These are phyloP conservation scores for Acestrorhynchus altus DNA, from an alignment of 2,797 vertebrate genomes.

Conservation along the genomic window DNA sequence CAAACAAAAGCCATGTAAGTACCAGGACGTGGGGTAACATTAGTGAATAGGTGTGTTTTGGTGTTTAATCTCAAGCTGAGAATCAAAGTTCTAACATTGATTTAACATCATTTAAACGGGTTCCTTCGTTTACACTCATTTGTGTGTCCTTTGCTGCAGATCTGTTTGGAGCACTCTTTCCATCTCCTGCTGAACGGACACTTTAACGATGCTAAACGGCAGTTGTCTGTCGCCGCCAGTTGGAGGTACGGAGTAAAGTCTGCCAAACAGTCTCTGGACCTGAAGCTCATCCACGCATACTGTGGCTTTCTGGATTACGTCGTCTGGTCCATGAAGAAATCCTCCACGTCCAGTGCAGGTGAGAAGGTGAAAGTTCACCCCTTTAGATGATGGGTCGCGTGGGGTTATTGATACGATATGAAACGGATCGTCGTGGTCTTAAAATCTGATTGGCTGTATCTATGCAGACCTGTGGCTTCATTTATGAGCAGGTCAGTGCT, in stretches of 20 bases:
- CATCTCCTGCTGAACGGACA: constrained; percentile 83
- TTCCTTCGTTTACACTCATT: too few species aligned
- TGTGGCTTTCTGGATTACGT: constrained; percentile 86
- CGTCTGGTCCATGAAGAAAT: constrained; percentile 84
- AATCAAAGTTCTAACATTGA: too few species aligned
- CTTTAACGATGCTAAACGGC: constrained; percentile 81
- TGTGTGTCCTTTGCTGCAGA: too few species aligned
- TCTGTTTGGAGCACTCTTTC: constrained; percentile 88
- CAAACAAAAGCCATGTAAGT: too few species aligned
- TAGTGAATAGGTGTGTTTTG: too few species aligned
- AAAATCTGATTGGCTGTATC: too few species aligned
- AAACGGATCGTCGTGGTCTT: too few species aligned
- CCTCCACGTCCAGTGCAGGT: constrained; percentile 69
- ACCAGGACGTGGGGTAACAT: too few species aligned
- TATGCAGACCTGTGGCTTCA: too few species aligned
- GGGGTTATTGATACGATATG: not conserved
- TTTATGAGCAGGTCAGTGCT: too few species aligned
- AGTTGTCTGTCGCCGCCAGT: constrained; percentile 81
- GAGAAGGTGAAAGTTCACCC: constrained; percentile 56
- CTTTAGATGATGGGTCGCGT: not conserved
- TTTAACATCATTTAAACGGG: too few species aligned
- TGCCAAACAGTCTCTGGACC: constrained; percentile 68
- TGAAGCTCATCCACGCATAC: constrained; percentile 86
- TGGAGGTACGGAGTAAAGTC: constrained; percentile 86
- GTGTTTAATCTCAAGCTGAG: too few species aligned